Evolutionary conservation across 2,113 vertebrate species (phyloP).

Genomic region (Nestor notabilis): DNA sequence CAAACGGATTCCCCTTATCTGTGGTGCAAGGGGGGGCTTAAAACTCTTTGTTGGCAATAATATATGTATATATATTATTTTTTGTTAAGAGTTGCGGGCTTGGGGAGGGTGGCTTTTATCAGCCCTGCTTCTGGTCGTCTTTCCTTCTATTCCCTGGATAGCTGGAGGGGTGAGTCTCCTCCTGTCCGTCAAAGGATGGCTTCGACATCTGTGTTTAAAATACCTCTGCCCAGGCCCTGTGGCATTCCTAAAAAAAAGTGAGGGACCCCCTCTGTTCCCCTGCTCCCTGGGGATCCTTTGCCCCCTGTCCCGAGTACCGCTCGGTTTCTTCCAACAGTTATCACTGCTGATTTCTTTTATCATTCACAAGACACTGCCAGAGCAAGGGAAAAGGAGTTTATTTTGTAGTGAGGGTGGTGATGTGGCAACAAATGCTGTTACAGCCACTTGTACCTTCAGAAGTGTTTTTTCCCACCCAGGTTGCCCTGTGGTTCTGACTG

Average conservation of each 20-base stretch:
- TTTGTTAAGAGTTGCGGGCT: neutral
- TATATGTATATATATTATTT: neutral
- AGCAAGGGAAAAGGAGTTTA: neutral
- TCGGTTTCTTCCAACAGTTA: neutral
- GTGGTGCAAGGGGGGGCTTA: neutral
- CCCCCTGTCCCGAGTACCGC: neutral
- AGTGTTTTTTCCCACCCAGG: neutral
- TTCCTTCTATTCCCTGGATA: constrained; percentile 14
- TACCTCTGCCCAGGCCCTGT: constrained; percentile 65
- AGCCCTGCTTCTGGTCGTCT: neutral
- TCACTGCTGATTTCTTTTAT: neutral
- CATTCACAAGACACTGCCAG: neutral
- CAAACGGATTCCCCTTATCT: neutral
- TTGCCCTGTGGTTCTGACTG: neutral
- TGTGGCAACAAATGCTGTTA: constrained; percentile 38
- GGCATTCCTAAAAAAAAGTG: constrained; percentile 63
- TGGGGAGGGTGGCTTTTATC: neutral
- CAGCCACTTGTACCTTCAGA: neutral
- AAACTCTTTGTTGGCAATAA: constrained; percentile 8
- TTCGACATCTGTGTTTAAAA: constrained; percentile 67
- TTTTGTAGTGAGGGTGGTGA: neutral
- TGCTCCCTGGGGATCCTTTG: neutral
- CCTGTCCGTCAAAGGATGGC: constrained; percentile 59
- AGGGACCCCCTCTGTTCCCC: neutral
- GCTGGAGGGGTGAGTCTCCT: constrained; percentile 65